Evolutionary conservation across 2,113 vertebrate genomes (phyloP), one percentile per base, ranked within the genome.

Genomic region (Oxyruncus cristatus): DNA sequence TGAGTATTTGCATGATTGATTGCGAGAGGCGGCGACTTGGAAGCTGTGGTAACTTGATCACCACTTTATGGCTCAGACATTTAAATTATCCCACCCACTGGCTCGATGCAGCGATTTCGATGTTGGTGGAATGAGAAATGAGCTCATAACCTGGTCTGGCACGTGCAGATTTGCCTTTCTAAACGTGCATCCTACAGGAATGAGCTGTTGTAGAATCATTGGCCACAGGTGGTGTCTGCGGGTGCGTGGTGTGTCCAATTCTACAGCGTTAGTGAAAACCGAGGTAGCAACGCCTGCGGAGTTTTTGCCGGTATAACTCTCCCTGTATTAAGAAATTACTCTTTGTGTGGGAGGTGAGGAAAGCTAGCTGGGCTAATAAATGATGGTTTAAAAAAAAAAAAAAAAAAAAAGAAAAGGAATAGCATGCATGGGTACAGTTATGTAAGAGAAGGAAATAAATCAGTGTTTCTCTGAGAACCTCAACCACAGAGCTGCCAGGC

Each of bases 371-470:
- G 61, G 91, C 70, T 97, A 96, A 94, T 95, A 95, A 95, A 63
- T 74, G 41, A 55, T 42, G 32, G 72, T 80, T 46, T 2, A 30
- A 80, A 82, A 89, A 44, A 67, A 63, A 49, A 68, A n/a, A n/a
- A n/a, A 50, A 6, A 65, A 65, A 8, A 39, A 44, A 59, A 70
- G 7, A 39, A 52, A 86, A 83, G 77, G 56, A 86, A 93, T 79
- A 75, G 63, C 42, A 33, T 73, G 70, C 82, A 70, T 68, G 91
- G 92, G 88, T 95, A 88, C 91, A 96, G 94, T 97, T 98, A 97
- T 95, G 93, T 97, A 96, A 97, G 81, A 92, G 92, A 96, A 97
- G 87, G 97, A 95, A 97, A 92, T 87, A 97, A 89, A 96, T 95
- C 87, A 72, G 39, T 41, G 1, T 92, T 83, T 95, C 95, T 97